Conservation (phyloP, 2,797 vertebrate species). For the Craterocephalus amniculus region DNA sequence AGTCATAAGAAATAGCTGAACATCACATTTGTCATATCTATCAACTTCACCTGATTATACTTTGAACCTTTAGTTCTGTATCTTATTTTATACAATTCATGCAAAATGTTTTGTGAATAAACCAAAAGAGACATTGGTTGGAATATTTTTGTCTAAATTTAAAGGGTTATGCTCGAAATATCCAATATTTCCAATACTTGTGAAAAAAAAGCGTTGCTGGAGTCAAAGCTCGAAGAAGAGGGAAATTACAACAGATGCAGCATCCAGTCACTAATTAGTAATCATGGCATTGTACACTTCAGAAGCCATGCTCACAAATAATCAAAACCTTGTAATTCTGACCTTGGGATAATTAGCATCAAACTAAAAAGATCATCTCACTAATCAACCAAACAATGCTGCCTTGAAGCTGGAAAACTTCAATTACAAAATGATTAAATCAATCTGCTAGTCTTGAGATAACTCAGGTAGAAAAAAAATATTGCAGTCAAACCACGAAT, state of each 20-base stretch:
- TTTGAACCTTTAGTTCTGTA: background rate
- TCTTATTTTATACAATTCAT: background rate
- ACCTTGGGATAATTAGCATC: constrained; percentile 44
- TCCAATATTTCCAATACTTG: background rate
- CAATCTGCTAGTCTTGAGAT: constrained; percentile 11
- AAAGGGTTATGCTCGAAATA: background rate
- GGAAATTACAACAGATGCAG: constrained; percentile 11
- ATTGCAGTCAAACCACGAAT: constrained; percentile 20
- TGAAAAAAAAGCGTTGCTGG: background rate
- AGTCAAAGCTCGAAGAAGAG: constrained; percentile 4
- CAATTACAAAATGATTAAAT: constrained; percentile 51
- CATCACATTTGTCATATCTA: background rate
- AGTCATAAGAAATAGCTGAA: background rate
- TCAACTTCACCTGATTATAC: background rate
- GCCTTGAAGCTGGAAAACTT: constrained; percentile 36
- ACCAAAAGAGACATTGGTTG: background rate
- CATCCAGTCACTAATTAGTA: constrained; percentile 39
- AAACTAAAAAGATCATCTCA: constrained; percentile 38
- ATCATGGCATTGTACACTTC: constrained; percentile 40
- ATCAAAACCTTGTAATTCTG: constrained; percentile 51
- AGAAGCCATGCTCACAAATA: constrained; percentile 34
- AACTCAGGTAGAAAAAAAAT: constrained; percentile 12
- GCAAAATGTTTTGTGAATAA: background rate
- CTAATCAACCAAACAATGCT: constrained; percentile 54
- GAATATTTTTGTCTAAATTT: background rate